Evolutionary conservation across 2,113 vertebrate species (phyloP).

Genomic region (Vulpes ferrilata): DNA sequence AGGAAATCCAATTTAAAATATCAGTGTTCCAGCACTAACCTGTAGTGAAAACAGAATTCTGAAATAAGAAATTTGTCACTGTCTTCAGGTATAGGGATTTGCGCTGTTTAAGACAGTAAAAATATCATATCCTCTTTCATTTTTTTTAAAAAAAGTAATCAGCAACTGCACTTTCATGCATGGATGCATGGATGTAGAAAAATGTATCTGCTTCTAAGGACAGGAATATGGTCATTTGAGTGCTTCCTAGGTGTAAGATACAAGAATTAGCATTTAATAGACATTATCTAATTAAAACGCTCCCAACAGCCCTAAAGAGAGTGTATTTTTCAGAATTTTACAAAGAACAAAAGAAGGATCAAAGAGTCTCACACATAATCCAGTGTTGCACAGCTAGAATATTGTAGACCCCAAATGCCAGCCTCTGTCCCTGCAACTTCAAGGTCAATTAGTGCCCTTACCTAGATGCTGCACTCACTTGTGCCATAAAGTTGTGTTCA

Average conservation of each 20-base stretch:
- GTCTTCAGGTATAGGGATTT: slow-evolving; percentile 39
- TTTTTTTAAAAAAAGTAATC: background rate
- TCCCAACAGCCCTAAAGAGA: background rate
- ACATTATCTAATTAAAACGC: background rate
- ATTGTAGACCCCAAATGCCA: background rate
- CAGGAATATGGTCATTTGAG: background rate
- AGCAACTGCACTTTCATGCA: background rate
- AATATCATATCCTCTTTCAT: slow-evolving; percentile 42
- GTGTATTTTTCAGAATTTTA: background rate
- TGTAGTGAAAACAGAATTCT: slow-evolving; percentile 65
- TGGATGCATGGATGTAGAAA: background rate
- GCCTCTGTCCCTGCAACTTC: background rate
- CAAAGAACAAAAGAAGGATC: background rate
- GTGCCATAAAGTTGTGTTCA: background rate
- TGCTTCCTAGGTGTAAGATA: background rate
- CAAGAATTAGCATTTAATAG: background rate
- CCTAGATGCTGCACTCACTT: background rate
- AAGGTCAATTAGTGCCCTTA: background rate
- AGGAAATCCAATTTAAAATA: slow-evolving; percentile 74
- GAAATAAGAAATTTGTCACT: slow-evolving; percentile 65
- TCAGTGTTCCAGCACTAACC: slow-evolving; percentile 67
- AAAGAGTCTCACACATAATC: background rate
- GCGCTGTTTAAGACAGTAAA: slow-evolving; percentile 33
- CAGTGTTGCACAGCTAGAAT: background rate
- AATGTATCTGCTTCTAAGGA: background rate